Evolutionary conservation across 1,140 invertebrate species (phyloP), one percentile per base, ranked within the genome.

Genomic region (Thaumatotibia leucotreta): DNA sequence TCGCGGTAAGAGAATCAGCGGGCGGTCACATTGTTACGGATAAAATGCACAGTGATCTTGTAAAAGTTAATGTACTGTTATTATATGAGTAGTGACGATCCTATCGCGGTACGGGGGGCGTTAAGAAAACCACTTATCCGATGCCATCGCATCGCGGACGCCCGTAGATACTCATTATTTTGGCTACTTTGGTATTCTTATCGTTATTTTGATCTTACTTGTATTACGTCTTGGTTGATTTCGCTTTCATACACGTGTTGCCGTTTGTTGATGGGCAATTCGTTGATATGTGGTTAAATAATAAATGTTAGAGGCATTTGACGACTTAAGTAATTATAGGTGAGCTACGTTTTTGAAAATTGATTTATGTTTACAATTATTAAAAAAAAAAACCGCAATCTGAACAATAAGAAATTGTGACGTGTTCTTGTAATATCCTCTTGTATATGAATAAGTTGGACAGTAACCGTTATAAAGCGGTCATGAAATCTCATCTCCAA

Each of bases 81-180:
- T 20, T 45, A 10, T 20, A 17, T 45, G n/a, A 1, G 20, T 20
- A 20, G 17, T 45, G 39, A 54, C 63, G 85, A 89, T 88, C 35
- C 35, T 82, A 88, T 89, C 83, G 69, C 68, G 62, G 76, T 14
- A 67, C 77, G 69, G 82, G 83, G 73, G 84, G 84, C 86, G 86
- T 89, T 86, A 80, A 82, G 80, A 88, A 84, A 89, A 83, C 84
- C 79, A 86, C 82, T 88, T 86, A 87, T 88, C 81, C 74, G 77
- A 85, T 84, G 77, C 79, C 79, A 86, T 84, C 80, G 72, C 70
- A n/a, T 14, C 24, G 52, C 52, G 52, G 24, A 29, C 52, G 50
- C 52, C 5, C 72, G 68, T 77, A 80, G 72, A 75, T 74, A 72
- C 76, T 77, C 82, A 83, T 87, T 81, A 87, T 86, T 86, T 86